These are phyloP conservation scores for Corythoichthys intestinalis DNA, from an alignment of 2,113 vertebrate genomes.

Conservation along the genomic window DNA sequence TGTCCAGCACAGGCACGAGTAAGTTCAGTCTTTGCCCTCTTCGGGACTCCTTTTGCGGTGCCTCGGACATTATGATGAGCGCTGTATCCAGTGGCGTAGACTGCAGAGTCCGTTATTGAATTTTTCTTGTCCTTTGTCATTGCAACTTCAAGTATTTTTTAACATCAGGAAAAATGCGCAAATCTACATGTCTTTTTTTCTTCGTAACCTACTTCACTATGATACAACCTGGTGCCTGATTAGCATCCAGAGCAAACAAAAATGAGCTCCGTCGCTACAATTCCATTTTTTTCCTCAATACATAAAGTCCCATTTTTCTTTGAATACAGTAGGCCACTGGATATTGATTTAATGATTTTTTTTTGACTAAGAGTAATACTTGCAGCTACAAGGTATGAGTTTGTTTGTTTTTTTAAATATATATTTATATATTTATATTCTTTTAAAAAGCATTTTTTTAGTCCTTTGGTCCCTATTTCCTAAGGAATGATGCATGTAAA, in stretches of 20 bases:
- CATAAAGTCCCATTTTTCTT: slow-evolving; percentile 70
- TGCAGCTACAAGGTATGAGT: slow-evolving; percentile 80
- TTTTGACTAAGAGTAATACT: slow-evolving; percentile 75
- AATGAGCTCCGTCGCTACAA: slow-evolving; percentile 62
- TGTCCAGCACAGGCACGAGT: slow-evolving; percentile 65
- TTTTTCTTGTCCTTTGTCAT: slow-evolving; percentile 44
- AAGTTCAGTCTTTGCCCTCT: slow-evolving; percentile 43
- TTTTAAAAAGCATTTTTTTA: slow-evolving; percentile 77
- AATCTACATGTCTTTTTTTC: slow-evolving; percentile 69
- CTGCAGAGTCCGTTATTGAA: slow-evolving; percentile 44
- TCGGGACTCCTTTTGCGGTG: slow-evolving; percentile 34
- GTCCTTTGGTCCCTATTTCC: slow-evolving; percentile 85
- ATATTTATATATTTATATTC: slow-evolving; percentile 79
- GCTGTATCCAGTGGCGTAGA: slow-evolving; percentile 68
- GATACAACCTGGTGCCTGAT: slow-evolving; percentile 69
- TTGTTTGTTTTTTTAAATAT: slow-evolving; percentile 77
- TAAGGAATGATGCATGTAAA: slow-evolving; percentile 84
- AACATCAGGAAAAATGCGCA: slow-evolving; percentile 73
- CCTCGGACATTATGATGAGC: slow-evolving; percentile 54
- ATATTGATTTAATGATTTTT: slow-evolving; percentile 73
- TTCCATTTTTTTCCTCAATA: slow-evolving; percentile 59
- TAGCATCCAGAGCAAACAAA: slow-evolving; percentile 69
- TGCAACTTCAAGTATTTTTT: slow-evolving; percentile 73
- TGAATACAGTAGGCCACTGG: slow-evolving; percentile 75
- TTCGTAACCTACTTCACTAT: slow-evolving; percentile 65